Evolutionary conservation across 2,888 invertebrate species (phyloP).

Genomic region (Tethea ocularis): DNA sequence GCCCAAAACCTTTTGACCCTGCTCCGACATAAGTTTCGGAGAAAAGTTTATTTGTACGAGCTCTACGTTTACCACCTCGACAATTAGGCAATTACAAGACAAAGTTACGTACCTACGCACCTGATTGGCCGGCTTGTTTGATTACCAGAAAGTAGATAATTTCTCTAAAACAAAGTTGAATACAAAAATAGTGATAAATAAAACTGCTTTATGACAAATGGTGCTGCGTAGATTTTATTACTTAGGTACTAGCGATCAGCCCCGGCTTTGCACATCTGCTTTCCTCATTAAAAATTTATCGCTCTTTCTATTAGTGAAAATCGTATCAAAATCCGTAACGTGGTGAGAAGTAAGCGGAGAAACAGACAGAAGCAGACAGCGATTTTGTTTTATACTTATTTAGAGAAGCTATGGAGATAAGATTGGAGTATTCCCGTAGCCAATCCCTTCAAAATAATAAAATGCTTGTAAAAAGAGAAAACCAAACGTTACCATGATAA

Average conservation of each 20-base stretch:
- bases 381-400: no score
- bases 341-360: no score
- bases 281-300: no score
- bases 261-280: no score
- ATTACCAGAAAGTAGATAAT: conserved; percentile 16
- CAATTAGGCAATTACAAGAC: conserved; percentile 3
- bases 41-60: neutral
- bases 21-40: neutral
- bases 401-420: no score
- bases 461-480: neutral
- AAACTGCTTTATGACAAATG: no score
- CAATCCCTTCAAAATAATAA: neutral
- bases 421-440: neutral
- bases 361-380: no score
- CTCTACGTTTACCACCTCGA: neutral
- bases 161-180: conserved; percentile 12
- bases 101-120: conserved; percentile 1
- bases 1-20: neutral
- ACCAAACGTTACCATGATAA: neutral
- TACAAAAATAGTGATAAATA: neutral
- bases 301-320: no score
- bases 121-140: conserved; percentile 6
- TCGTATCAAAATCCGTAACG: no score
- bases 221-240: no score
- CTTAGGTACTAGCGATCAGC: no score